A percentile compares a stretch with the other conserved stretches of the same genome.
Conservation (phyloP, 2,888 invertebrate species). For the Calameuta pallipes region DNA sequence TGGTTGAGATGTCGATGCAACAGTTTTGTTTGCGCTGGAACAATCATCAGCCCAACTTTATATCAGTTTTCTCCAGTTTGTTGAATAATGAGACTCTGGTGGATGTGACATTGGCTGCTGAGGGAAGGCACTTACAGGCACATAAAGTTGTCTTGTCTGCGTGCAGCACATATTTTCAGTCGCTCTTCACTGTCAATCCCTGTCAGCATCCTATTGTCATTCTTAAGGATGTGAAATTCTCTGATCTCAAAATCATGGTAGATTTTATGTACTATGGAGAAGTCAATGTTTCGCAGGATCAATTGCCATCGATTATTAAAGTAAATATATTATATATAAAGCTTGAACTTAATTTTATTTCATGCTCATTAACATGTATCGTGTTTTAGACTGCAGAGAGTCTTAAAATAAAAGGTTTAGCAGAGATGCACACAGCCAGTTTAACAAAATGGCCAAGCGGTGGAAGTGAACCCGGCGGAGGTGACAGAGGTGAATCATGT, state of each 20-base stretch:
- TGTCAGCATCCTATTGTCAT: constrained; percentile 92
- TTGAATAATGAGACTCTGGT: constrained; percentile 86
- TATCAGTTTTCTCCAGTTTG: constrained; percentile 87
- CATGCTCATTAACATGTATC: constrained; percentile 61
- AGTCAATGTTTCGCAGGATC: constrained; percentile 91
- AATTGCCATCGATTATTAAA: constrained; percentile 75
- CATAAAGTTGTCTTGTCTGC: constrained; percentile 92
- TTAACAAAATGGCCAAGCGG: constrained; percentile 78
- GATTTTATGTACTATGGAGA: constrained; percentile 95
- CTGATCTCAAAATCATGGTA: constrained; percentile 87
- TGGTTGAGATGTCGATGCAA: constrained; percentile 73
- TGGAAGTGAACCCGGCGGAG: constrained; percentile 56
- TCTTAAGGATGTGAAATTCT: constrained; percentile 87
- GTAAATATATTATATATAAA: constrained; percentile 48
- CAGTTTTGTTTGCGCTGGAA: constrained; percentile 90
- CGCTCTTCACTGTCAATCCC: constrained; percentile 86
- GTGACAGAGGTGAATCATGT: constrained; percentile 58
- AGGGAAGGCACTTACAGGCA: constrained; percentile 87
- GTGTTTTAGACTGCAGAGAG: constrained; percentile 86
- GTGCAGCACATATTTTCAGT: constrained; percentile 93
- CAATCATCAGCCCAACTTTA: constrained; percentile 93
- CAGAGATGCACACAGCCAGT: constrained; percentile 85
- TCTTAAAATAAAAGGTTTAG: constrained; percentile 88
- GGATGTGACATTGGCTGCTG: constrained; percentile 91
- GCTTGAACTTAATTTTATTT: background rate